phyloP scores from a whole-genome alignment of 2,888 invertebrate species.

The Bombyx huttoni region DNA sequence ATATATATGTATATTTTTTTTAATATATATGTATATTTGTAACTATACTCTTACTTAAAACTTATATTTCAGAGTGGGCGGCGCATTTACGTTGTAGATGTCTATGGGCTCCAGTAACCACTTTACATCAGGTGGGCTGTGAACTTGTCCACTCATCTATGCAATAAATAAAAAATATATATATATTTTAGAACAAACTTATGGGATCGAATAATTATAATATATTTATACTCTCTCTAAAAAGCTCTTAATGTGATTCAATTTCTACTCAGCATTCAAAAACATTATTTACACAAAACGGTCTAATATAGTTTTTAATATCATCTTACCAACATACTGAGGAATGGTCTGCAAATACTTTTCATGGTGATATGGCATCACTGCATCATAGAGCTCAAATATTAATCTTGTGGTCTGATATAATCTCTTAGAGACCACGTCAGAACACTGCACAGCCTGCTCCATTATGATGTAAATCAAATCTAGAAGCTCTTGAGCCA shows the following conservation, averaged over 20 bases:
- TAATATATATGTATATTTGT: too few relatives aligned
- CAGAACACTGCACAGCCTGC: conserved; percentile 75
- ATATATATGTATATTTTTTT: too few relatives aligned
- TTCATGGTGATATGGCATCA: conserved; percentile 86
- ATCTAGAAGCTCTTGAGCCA: conserved; percentile 75
- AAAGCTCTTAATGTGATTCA: not conserved
- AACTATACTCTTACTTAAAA: too few relatives aligned
- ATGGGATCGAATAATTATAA: too few relatives aligned
- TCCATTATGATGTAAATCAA: conserved; percentile 76
- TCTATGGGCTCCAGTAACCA: too few relatives aligned
- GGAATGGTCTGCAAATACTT: conserved; percentile 87
- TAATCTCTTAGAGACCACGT: conserved; percentile 75
- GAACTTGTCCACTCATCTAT: too few relatives aligned
- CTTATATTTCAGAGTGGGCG: too few relatives aligned
- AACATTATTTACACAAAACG: not conserved
- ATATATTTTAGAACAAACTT: too few relatives aligned
- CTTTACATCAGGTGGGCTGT: too few relatives aligned
- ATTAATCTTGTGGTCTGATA: conserved; percentile 80
- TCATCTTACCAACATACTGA: conserved; percentile 81
- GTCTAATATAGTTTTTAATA: not conserved
- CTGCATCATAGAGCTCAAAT: conserved; percentile 81
- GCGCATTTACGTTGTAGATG: too few relatives aligned
- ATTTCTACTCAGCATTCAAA: not conserved
- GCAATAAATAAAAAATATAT: too few relatives aligned
- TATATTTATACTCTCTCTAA: not conserved